Evolutionary conservation across 2,113 vertebrate genomes (phyloP), one percentile per base, ranked within the genome.

Genomic region (Macrotis lagotis): DNA sequence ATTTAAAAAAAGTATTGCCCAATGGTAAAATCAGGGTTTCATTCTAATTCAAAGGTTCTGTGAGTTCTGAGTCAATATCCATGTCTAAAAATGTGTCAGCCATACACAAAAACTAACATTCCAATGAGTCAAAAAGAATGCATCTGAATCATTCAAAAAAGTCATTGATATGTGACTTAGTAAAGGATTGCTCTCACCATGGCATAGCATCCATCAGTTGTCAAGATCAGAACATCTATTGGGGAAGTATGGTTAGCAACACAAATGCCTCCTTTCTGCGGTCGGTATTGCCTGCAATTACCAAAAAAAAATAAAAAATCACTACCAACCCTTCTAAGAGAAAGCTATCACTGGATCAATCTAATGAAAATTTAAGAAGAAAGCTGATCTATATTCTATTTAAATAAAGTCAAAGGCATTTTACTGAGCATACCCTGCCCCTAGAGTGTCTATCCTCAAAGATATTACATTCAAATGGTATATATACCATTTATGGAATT

Each of bases 241-340:
- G 99, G 99, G 4, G 99, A 99, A 0, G 99, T 99, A 96, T 99
- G 99, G 96, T 99, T 99, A 88, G 99, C 99, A 2, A 99, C 99
- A 94, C 99, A 99, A 94, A 99, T 99, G 26, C 99, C 99, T 97
- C 99, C 99, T 95, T 99, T 99, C 98, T 98, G 98, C 22, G 99
- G 99, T 66, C 97, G 98, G 98, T 99, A 99, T 96, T 99, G 99
- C 98, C 99, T 99, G 98, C 14, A 97, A 98, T 93, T 8, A 98
- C 89, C 0, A 3, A 53, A 90, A 53, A 59, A 52, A 52, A 52
- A 25, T 28, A 55, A n/a, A 66, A 66, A 74, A 74, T 44, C 4
- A 44, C n/a, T 7, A 83, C 19, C 66, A 83, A 44, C 31, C 26
- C 66, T 44, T 83, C n/a, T 83, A 83, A 83, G 16, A 44, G 66